These are phyloP conservation scores for Drosophila simulans DNA, from an alignment of 1,140 invertebrate species.

Conservation along the genomic window DNA sequence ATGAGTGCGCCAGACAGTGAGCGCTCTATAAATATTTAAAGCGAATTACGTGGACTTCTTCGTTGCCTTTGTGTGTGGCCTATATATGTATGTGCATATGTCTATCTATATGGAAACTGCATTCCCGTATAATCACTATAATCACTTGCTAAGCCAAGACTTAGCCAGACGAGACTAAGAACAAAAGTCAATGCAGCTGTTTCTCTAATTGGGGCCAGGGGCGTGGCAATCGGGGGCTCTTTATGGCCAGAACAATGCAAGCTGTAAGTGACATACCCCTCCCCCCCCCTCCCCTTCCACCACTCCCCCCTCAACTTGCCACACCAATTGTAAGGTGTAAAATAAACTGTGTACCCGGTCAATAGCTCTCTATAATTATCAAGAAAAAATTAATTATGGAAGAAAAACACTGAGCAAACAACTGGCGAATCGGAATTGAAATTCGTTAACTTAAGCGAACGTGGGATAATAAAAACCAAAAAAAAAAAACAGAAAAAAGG, in stretches of 20 bases:
- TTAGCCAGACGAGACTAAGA: slow-evolving; percentile 40
- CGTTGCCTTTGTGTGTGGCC: slow-evolving; percentile 4
- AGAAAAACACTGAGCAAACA: slow-evolving; percentile 42
- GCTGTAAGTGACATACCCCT: slow-evolving; percentile 22
- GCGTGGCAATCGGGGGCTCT: background rate
- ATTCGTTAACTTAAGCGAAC: slow-evolving; percentile 23
- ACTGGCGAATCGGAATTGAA: slow-evolving; percentile 10
- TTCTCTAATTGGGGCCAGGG: slow-evolving; percentile 42
- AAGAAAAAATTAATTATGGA: slow-evolving; percentile 39
- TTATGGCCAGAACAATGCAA: slow-evolving; percentile 26
- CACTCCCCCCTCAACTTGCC: too few relatives aligned
- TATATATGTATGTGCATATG: slow-evolving; percentile 10
- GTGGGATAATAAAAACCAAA: slow-evolving; percentile 8
- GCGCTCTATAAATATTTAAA: slow-evolving; percentile 60
- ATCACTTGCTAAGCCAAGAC: slow-evolving; percentile 36
- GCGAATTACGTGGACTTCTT: slow-evolving; percentile 34
- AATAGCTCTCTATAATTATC: slow-evolving; percentile 49
- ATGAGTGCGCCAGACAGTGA: slow-evolving; percentile 29
- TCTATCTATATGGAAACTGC: slow-evolving; percentile 20
- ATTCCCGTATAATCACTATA: slow-evolving; percentile 41
- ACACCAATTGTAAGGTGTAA: slow-evolving; percentile 17
- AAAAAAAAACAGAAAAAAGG: too few relatives aligned
- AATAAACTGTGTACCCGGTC: slow-evolving; percentile 30
- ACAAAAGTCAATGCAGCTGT: slow-evolving; percentile 53
- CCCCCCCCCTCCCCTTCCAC: background rate